phyloP scores from a whole-genome alignment of 2,888 invertebrate species.

The Thecophora atra region DNA sequence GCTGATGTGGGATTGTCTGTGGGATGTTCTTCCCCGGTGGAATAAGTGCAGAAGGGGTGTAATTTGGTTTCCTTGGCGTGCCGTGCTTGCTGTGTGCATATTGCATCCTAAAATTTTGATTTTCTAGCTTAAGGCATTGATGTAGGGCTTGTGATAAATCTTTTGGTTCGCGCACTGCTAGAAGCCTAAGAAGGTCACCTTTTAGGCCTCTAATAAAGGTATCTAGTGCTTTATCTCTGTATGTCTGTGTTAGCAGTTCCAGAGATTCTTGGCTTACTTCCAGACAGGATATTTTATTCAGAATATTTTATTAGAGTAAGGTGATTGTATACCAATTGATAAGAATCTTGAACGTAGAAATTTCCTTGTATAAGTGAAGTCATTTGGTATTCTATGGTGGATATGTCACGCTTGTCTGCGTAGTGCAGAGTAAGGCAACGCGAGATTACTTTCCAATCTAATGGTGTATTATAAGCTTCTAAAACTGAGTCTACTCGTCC shows the following conservation, averaged over 20 bases:
- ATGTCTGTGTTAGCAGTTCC: slow-evolving; percentile 36
- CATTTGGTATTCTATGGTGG: slow-evolving; percentile 39
- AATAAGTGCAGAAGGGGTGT: neutral
- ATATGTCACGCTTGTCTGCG: slow-evolving; percentile 39
- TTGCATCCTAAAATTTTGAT: neutral
- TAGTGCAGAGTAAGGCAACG: slow-evolving; percentile 38
- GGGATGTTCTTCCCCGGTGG: neutral
- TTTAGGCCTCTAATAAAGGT: slow-evolving; percentile 37
- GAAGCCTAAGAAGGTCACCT: slow-evolving; percentile 26
- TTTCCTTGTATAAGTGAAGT: slow-evolving; percentile 36
- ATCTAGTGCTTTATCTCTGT: slow-evolving; percentile 37
- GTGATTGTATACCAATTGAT: slow-evolving; percentile 34
- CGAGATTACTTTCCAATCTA: slow-evolving; percentile 7
- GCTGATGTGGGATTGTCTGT: neutral
- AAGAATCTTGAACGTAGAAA: slow-evolving; percentile 11
- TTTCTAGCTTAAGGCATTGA: slow-evolving; percentile 1
- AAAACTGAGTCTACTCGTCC: neutral
- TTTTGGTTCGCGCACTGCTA: slow-evolving; percentile 26
- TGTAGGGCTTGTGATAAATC: slow-evolving; percentile 21
- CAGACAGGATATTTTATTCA: slow-evolving; percentile 32
- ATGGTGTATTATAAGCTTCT: slow-evolving; percentile 5
- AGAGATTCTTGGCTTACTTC: slow-evolving; percentile 31
- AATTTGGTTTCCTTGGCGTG: neutral
- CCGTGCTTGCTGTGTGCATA: neutral
- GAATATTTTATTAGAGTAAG: slow-evolving; percentile 30